A percentile compares a stretch with the other conserved stretches of the same genome.
Evolutionary conservation across 30 jellyfish, hydroid and myxozoan genomes (phyloP).

Genomic region (Pseudorhiza aurosa): DNA sequence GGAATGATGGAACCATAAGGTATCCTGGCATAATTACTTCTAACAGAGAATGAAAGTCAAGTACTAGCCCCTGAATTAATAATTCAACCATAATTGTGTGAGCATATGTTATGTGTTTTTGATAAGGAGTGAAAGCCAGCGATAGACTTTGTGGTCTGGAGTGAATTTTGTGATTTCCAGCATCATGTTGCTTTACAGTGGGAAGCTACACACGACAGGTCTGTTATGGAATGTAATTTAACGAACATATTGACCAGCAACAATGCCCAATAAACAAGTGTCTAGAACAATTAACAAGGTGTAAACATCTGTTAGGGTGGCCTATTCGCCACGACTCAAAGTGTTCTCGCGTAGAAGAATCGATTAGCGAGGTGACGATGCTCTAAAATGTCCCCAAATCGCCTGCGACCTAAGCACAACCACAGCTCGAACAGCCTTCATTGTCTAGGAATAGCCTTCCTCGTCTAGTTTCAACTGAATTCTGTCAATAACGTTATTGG

Average conservation of each 20-base stretch:
- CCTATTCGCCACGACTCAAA: background rate
- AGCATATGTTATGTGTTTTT: conserved; percentile 40
- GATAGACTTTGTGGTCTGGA: conserved; percentile 35
- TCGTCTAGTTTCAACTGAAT: too few relatives aligned
- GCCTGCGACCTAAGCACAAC: too few relatives aligned
- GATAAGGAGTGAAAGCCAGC: conserved; percentile 24
- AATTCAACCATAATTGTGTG: conserved; percentile 4
- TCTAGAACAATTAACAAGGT: conserved; percentile 13
- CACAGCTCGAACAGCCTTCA: too few relatives aligned
- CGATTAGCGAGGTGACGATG: background rate
- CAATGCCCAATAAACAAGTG: conserved; percentile 12
- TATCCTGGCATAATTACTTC: too few relatives aligned
- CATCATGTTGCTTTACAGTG: background rate
- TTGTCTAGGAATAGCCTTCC: too few relatives aligned
- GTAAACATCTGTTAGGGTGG: conserved; percentile 30
- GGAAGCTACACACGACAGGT: background rate
- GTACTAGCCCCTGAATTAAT: conserved; percentile 7
- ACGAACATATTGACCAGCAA: background rate
- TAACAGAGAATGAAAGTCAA: too few relatives aligned
- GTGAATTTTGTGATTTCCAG: conserved; percentile 22
- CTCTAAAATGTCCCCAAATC: background rate
- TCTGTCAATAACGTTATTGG: too few relatives aligned
- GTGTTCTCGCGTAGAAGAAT: background rate
- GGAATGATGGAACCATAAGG: too few relatives aligned
- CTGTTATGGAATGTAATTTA: background rate